Percentiles rank a stretch among this genome's conserved stretches.
phyloP scores from a whole-genome alignment of 1,140 invertebrate species.

The Drosophila lini region DNA sequence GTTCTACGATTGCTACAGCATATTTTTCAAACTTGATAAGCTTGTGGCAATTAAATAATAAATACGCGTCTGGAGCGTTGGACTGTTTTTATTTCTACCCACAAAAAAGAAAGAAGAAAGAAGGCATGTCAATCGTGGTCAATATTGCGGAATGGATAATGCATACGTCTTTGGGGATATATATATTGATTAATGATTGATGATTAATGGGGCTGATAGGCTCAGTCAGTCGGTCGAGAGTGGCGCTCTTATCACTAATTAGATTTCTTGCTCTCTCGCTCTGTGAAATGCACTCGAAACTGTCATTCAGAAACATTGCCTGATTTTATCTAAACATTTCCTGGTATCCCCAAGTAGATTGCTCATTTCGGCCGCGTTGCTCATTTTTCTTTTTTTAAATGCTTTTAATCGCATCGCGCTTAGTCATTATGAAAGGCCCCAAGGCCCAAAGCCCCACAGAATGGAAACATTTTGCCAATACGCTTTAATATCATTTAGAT shows the following conservation, averaged over 20 bases:
- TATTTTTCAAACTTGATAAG: conserved; percentile 6
- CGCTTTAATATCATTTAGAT: not conserved
- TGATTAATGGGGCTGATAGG: conserved; percentile 10
- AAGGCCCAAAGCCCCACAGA: not conserved
- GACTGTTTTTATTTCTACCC: not conserved
- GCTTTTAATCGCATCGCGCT: conserved; percentile 20
- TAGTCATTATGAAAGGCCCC: conserved; percentile 17
- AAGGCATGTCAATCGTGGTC: conserved; percentile 1
- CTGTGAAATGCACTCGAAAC: conserved; percentile 8
- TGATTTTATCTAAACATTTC: conserved; percentile 15
- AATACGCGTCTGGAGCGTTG: not conserved
- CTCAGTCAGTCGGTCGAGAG: not conserved
- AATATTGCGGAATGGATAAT: conserved; percentile 12
- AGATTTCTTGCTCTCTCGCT: not conserved
- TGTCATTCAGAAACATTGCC: conserved; percentile 8
- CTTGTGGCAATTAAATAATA: not conserved
- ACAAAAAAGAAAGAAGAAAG: not conserved
- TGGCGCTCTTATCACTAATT: conserved; percentile 15
- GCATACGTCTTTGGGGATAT: not conserved
- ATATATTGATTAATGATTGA: conserved; percentile 17
- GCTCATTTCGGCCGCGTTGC: conserved; percentile 6
- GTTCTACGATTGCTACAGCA: not conserved
- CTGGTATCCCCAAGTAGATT: conserved; percentile 15
- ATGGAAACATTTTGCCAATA: conserved; percentile 19
- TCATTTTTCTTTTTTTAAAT: conserved; percentile 32